Conservation (phyloP, 2,113 vertebrate species). For the Ictalurus punctatus region DNA sequence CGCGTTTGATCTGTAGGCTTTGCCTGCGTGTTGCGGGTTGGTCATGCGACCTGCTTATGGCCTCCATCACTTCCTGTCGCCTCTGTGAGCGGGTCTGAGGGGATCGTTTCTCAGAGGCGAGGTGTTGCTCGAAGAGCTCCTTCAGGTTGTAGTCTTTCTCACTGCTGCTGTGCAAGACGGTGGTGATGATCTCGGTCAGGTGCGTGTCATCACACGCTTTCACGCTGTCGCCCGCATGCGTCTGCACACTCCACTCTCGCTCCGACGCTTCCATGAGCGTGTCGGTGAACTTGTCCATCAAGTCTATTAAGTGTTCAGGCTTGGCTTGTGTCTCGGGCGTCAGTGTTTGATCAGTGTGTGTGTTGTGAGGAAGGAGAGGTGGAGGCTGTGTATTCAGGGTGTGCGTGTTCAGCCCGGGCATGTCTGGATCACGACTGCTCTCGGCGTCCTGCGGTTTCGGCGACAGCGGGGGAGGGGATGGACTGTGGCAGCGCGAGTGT, state of each 20-base stretch:
- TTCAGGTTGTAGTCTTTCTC: slow-evolving; percentile 87
- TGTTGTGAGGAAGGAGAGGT: slow-evolving; percentile 77
- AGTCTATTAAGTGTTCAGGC: slow-evolving; percentile 74
- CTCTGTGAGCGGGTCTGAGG: slow-evolving; percentile 86
- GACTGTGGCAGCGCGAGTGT: slow-evolving; percentile 72
- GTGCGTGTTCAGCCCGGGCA: background rate
- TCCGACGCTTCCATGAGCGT: slow-evolving; percentile 86
- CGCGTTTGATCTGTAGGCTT: slow-evolving; percentile 84
- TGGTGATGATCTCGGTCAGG: slow-evolving; percentile 87
- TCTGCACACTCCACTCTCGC: slow-evolving; percentile 67
- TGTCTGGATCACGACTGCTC: slow-evolving; percentile 39
- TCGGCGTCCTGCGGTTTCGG: slow-evolving; percentile 78
- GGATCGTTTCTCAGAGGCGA: slow-evolving; percentile 81
- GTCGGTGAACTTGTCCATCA: slow-evolving; percentile 88
- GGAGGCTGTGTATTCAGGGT: slow-evolving; percentile 70
- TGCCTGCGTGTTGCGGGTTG: slow-evolving; percentile 78
- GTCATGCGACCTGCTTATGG: slow-evolving; percentile 76
- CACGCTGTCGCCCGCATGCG: slow-evolving; percentile 69
- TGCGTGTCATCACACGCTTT: slow-evolving; percentile 71
- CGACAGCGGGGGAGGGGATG: slow-evolving; percentile 86
- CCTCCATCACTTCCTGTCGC: slow-evolving; percentile 80
- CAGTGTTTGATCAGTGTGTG: slow-evolving; percentile 51
- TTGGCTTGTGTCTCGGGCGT: slow-evolving; percentile 58
- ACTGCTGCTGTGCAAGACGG: slow-evolving; percentile 79
- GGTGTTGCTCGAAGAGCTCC: slow-evolving; percentile 83